Base-by-base conservation (phyloP, 2,797 vertebrate species). In the Chrysocyon brachyurus region DNA sequence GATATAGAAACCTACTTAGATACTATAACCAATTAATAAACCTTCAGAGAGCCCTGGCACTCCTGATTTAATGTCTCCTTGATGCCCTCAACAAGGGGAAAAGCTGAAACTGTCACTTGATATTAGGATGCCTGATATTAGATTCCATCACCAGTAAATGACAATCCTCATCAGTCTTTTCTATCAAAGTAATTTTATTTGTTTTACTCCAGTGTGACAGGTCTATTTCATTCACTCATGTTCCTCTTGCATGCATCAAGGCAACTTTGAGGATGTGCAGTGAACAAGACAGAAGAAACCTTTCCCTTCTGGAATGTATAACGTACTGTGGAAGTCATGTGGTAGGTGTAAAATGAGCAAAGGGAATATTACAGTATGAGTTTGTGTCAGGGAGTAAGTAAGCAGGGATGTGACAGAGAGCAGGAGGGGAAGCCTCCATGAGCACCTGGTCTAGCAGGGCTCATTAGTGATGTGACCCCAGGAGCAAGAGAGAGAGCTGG, bases 81-180 rank as follows among this genome's bases (percentile, higher is more conserved):
- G 54, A 72, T 31, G 31, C 11, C 5, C 33, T 82, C 84, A 75
- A 46, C 17, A 79, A 93, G 46, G 10, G 64, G 72, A 84, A 84
- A 94, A 87, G 33, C 10, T 83, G 57, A 84, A 91, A 40, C 22
- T 68, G 52, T 91, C 63, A 61, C 36, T 33, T 81, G 31, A 70
- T 57, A 22, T 54, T 82, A 86, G 24, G 63, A 57, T 70, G 91
- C 36, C 75, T 93, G 12, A 63, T 40, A 66, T 66, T 78, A 12
- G 19, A 56, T 8, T 46, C 8, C 33, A 68, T 87, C 68, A 59
- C 75, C 33, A 92, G 16, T 19, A 31, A 15, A n/a, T 22, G 1
- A 89, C 40, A 40, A 40, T 22, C 14, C 6, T 91, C 22, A 4
- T 64, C 5, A 68, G 10, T 21, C n/a, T 12, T 52, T 82, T 82